Conservation (phyloP, 2,797 vertebrate species). For the Selene dorsalis region DNA sequence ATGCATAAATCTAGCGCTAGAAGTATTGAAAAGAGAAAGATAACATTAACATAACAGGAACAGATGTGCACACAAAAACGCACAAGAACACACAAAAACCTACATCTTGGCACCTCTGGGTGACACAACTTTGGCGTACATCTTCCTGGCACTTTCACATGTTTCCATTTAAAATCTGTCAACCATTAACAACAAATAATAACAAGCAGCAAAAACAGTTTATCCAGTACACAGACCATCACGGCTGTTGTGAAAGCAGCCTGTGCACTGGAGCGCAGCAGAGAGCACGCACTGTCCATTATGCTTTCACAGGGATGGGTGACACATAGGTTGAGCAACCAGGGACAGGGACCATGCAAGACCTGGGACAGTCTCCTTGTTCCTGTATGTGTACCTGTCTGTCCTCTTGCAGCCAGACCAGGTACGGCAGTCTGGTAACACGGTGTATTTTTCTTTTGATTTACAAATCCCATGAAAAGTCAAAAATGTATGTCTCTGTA, state of each 20-base stretch:
- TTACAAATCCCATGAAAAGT: too few species aligned
- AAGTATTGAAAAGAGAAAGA: background rate
- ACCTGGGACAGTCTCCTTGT: background rate
- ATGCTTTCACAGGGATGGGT: conserved; percentile 60
- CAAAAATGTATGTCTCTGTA: background rate
- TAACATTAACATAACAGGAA: background rate
- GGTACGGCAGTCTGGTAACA: background rate
- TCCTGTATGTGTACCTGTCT: conserved; percentile 14
- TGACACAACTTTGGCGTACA: conserved; percentile 1
- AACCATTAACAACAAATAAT: conserved; percentile 87
- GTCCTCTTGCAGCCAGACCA: background rate
- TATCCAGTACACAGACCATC: conserved; percentile 78
- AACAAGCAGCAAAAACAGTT: conserved; percentile 80
- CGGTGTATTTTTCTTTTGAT: background rate
- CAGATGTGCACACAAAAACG: background rate
- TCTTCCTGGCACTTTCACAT: conserved; percentile 63
- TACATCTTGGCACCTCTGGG: background rate
- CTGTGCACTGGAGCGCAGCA: conserved; percentile 69
- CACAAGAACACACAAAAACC: background rate
- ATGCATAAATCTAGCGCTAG: background rate
- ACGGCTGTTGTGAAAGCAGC: conserved; percentile 80
- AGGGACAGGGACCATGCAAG: conserved; percentile 42
- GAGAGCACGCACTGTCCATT: conserved; percentile 68
- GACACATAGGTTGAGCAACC: conserved; percentile 71
- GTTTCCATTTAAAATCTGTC: conserved; percentile 75